Evolutionary conservation across 1,140 invertebrate genomes (phyloP).

Genomic region (Megathymus violae): DNA sequence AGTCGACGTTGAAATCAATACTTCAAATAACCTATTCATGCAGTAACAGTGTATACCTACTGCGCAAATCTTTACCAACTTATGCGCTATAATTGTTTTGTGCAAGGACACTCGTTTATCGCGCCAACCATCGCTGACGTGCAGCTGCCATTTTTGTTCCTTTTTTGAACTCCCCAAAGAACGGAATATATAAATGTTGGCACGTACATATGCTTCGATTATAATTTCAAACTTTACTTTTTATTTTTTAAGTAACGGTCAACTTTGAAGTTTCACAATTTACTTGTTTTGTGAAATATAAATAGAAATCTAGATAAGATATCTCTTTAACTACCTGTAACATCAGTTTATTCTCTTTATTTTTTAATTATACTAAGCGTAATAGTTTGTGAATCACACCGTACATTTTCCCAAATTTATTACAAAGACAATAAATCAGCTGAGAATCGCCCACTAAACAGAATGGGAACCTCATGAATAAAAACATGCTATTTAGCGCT

Average conservation of each 20-base stretch:
- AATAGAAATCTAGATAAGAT: conserved; percentile 22
- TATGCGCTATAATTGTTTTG: conserved; percentile 69
- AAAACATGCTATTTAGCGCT: conserved; percentile 83
- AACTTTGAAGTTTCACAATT: conserved; percentile 4
- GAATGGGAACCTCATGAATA: conserved; percentile 80
- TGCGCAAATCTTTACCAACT: conserved; percentile 53
- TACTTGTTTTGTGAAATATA: conserved; percentile 6
- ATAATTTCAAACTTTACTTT: background rate
- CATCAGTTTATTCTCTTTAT: conserved; percentile 20
- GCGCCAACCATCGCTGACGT: conserved; percentile 54
- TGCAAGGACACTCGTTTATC: conserved; percentile 70
- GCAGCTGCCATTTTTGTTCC: conserved; percentile 65
- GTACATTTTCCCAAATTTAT: conserved; percentile 72
- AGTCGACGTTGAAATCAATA: conserved; percentile 6
- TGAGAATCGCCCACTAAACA: conserved; percentile 74
- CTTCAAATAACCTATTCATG: conserved; percentile 17
- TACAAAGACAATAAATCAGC: conserved; percentile 78
- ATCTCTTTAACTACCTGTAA: conserved; percentile 23
- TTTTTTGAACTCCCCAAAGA: conserved; percentile 49
- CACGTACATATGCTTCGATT: conserved; percentile 6
- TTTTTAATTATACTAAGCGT: conserved; percentile 35
- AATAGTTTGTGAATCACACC: conserved; percentile 52
- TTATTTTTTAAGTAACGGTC: conserved; percentile 1
- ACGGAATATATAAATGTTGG: conserved; percentile 7
- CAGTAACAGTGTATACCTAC: conserved; percentile 49